phyloP scores from a whole-genome alignment of 2,797 vertebrate genomes.

The Orestias chungarensis region DNA sequence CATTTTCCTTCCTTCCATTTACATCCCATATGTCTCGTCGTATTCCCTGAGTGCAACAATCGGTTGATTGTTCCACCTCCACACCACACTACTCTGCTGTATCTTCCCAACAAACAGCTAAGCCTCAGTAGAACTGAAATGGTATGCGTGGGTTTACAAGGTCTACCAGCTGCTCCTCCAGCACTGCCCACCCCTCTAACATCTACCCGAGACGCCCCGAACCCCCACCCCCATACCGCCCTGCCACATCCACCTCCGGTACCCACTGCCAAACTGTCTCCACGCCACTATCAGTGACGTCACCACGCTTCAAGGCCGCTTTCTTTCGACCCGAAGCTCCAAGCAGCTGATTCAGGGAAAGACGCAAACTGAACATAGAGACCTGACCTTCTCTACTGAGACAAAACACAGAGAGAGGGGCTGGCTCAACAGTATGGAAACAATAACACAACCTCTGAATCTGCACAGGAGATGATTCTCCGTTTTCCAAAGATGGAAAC shows the following conservation, averaged over 20 bases:
- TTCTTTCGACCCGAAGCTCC: conserved; percentile 72
- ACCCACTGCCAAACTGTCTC: conserved; percentile 50
- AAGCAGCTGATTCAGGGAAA: conserved; percentile 88
- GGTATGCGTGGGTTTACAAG: conserved; percentile 73
- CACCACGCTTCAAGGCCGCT: conserved; percentile 84
- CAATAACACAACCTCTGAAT: conserved; percentile 74
- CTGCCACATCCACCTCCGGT: conserved; percentile 14
- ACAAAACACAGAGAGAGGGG: conserved; percentile 84
- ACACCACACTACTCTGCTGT: conserved; percentile 26
- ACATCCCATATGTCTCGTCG: not conserved
- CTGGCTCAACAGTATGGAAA: conserved; percentile 75
- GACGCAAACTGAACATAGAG: conserved; percentile 81
- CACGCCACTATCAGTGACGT: conserved; percentile 86
- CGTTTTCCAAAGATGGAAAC: conserved; percentile 55
- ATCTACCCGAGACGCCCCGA: not conserved
- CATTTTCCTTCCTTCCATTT: conserved; percentile 3
- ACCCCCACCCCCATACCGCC: conserved; percentile 6
- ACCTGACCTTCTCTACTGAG: conserved; percentile 87
- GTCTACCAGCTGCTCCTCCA: conserved; percentile 56
- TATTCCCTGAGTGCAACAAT: conserved; percentile 29
- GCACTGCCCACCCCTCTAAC: not conserved
- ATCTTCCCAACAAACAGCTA: conserved; percentile 47
- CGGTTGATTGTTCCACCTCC: conserved; percentile 40
- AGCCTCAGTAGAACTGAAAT: conserved; percentile 80
- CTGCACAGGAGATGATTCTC: conserved; percentile 45